Evolutionary conservation across 2,797 vertebrate species (phyloP).

Genomic region (Cetoscarus ocellatus): DNA sequence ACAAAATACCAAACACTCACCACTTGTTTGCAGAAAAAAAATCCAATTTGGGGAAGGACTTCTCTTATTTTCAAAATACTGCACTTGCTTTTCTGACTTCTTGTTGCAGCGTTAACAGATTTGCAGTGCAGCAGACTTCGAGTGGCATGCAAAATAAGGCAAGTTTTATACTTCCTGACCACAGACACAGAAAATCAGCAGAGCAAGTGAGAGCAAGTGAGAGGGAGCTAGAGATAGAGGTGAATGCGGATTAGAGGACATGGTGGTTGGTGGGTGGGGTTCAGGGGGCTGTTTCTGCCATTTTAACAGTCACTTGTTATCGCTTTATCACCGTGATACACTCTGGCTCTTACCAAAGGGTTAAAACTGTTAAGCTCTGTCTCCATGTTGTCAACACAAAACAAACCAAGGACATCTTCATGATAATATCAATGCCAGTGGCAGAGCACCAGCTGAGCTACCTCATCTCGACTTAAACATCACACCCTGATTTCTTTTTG

Average conservation of each 20-base stretch:
- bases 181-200: conserved; percentile 51
- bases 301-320: conserved; percentile 64
- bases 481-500: not conserved
- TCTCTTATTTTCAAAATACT: conserved; percentile 19
- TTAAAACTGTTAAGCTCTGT: conserved; percentile 22
- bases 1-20: conserved; percentile 47
- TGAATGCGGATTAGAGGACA: not conserved
- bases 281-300: conserved; percentile 34
- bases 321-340: conserved; percentile 37
- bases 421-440: conserved; percentile 16
- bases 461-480: conserved; percentile 9
- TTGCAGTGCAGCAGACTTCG: conserved; percentile 58
- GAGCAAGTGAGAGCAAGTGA: conserved; percentile 37
- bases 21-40: conserved; percentile 31
- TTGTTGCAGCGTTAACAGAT: conserved; percentile 38
- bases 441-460: not conserved
- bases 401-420: conserved; percentile 35
- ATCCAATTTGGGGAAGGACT: conserved; percentile 25
- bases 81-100: conserved; percentile 13
- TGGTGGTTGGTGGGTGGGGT: conserved; percentile 54
- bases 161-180: conserved; percentile 80
- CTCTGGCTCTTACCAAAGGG: conserved; percentile 16
- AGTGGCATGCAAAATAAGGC: conserved; percentile 59
- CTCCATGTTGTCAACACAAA: conserved; percentile 36
- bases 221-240: conserved; percentile 14